These are phyloP conservation scores for Ethmia dodecea DNA, from an alignment of 2,888 invertebrate genomes.

Conservation along the genomic window DNA sequence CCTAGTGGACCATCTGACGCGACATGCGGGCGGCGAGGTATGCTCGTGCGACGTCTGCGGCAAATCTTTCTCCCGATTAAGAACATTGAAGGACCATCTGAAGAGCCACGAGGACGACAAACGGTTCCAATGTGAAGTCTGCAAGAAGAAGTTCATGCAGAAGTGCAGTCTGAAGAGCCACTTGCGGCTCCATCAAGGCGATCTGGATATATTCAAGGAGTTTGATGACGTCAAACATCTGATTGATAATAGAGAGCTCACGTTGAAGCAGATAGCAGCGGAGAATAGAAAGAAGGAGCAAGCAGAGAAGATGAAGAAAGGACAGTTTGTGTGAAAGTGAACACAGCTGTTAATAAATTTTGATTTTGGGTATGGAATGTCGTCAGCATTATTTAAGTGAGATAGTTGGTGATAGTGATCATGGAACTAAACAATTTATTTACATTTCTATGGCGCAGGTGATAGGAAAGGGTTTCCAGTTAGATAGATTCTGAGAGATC, in stretches of 20 bases:
- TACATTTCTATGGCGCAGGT: too few species aligned
- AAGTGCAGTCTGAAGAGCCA: slow-evolving; percentile 65
- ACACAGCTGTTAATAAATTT: neutral
- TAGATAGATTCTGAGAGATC: too few species aligned
- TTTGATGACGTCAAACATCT: slow-evolving; percentile 69
- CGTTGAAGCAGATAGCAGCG: slow-evolving; percentile 61
- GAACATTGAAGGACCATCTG: slow-evolving; percentile 60
- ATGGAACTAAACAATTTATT: too few species aligned
- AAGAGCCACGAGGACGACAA: slow-evolving; percentile 55
- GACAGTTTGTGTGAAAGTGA: slow-evolving; percentile 24
- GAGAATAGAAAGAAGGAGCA: slow-evolving; percentile 52
- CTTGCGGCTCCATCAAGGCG: slow-evolving; percentile 59
- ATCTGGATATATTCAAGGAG: slow-evolving; percentile 68
- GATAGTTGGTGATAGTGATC: too few species aligned
- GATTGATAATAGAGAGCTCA: slow-evolving; percentile 64
- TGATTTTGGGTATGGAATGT: too few species aligned
- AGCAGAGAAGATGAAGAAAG: slow-evolving; percentile 37
- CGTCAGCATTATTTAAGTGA: too few species aligned
- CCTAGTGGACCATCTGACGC: slow-evolving; percentile 50
- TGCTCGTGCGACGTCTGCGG: slow-evolving; percentile 58
- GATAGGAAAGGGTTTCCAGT: too few species aligned
- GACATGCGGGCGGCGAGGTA: slow-evolving; percentile 49
- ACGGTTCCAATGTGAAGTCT: slow-evolving; percentile 58
- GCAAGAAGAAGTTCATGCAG: slow-evolving; percentile 62
- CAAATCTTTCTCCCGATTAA: slow-evolving; percentile 42